Conservation (phyloP, 2,888 invertebrate genomes). For the Tipula vernalis region DNA sequence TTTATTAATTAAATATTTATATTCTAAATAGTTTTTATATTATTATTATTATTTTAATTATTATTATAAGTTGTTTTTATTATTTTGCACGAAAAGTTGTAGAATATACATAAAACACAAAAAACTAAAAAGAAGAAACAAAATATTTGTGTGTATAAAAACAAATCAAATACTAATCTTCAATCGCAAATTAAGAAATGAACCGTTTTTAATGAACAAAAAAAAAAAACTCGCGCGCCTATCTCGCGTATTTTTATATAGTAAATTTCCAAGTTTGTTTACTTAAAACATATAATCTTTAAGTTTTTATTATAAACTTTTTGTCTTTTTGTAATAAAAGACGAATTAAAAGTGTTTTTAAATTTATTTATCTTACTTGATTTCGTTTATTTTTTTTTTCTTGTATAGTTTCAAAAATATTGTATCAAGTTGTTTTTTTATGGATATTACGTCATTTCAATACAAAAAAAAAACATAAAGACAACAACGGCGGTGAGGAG, state of each 20-base stretch:
- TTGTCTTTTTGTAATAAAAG: slow-evolving; percentile 4
- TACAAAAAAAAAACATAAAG: not conserved
- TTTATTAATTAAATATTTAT: not conserved
- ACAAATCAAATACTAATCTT: not conserved
- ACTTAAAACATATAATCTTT: not conserved
- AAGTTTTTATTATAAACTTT: not conserved
- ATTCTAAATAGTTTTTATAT: not conserved
- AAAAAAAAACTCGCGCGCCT: not conserved
- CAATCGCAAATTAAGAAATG: not conserved
- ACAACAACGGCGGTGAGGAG: not conserved
- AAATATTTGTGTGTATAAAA: not conserved
- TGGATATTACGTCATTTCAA: not conserved
- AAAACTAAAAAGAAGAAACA: not conserved
- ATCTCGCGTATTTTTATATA: not conserved
- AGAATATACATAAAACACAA: not conserved
- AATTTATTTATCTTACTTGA: not conserved
- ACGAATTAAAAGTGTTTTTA: not conserved
- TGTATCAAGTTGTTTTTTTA: not conserved
- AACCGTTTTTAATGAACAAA: not conserved
- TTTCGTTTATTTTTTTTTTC: not conserved
- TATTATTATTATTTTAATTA: not conserved
- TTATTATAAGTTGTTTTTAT: not conserved
- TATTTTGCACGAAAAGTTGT: not conserved
- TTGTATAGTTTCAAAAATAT: not conserved
- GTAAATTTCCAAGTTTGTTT: not conserved